Base-by-base conservation (phyloP, 2,113 vertebrate genomes). In the Lucifuga dentata region DNA sequence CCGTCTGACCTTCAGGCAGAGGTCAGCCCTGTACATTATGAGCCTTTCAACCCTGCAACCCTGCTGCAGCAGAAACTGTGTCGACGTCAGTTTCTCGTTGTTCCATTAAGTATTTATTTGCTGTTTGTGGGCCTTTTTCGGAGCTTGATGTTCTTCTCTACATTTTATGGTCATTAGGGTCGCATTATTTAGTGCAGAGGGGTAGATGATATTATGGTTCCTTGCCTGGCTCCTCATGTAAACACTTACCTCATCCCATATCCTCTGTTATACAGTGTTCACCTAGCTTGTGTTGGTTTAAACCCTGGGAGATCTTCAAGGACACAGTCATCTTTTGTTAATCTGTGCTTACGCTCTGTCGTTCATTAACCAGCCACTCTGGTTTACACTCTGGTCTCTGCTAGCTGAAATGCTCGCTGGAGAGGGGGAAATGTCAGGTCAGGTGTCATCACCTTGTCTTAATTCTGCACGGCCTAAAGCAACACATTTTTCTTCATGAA, bases 291-390 rank as follows among this genome's bases (percentile, higher is more conserved):
- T 58, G 66, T 76, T 71, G 32, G 48, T 75, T 76, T 74, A 73
- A 78, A 59, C 71, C 52, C 57, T 2, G 50, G 21, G 65, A 73
- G 68, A 71, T 72, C 53, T 62, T 86, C 49, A 29, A 85, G 74
- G 51, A 71, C 49, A 3, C 26, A 50, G 58, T 61, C 44, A 69
- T 79, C 58, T 74, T 86, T 69, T 65, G 70, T 78, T 76, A 57
- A 70, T 84, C 52, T 69, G 78, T 49, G 61, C 68, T 74, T 65
- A 48, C 33, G 44, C 44, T 65, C 60, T 66, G 77, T 82, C 26
- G 44, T 56, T 85, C 23, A 87, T 86, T 84, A 80, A 84, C 76
- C 55, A 51, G 43, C 36, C 20, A 3, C 69, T 67, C 43, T 20
- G 41, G 35, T 45, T 41, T 48, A 13, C 11, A 8, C 67, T 15